phyloP scores from a whole-genome alignment of 1,140 invertebrate species.

The Hyphantria cunea region DNA sequence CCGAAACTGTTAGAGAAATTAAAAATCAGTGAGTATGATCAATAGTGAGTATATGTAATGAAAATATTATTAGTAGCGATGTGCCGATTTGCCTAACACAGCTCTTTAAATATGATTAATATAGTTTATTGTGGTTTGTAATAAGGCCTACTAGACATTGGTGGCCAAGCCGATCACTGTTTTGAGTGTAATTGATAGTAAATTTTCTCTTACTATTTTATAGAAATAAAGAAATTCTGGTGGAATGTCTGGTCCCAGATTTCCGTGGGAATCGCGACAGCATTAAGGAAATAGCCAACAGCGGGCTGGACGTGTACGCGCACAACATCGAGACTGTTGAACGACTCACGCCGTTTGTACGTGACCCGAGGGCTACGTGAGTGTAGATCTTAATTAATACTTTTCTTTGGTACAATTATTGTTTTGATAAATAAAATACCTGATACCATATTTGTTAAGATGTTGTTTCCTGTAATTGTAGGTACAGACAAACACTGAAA shows the following conservation, averaged over 20 bases:
- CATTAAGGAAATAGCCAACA: conserved; percentile 90
- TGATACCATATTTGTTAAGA: conserved; percentile 9
- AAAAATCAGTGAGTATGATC: conserved; percentile 83
- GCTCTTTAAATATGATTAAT: conserved; percentile 10
- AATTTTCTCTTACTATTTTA: conserved; percentile 35
- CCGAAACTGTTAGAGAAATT: conserved; percentile 92
- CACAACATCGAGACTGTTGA: conserved; percentile 99
- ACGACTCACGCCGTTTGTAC: conserved; percentile 92
- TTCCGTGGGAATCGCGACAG: conserved; percentile 92
- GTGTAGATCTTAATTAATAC: conserved; percentile 8
- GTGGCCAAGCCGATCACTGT: too few species aligned
- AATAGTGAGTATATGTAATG: not conserved
- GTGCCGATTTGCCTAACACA: too few species aligned
- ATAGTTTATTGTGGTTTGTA: too few species aligned
- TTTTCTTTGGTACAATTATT: not conserved
- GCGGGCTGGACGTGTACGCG: conserved; percentile 96
- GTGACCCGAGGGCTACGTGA: conserved; percentile 93
- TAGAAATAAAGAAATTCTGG: conserved; percentile 92
- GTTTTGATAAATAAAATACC: too few species aligned
- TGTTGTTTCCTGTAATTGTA: conserved; percentile 38
- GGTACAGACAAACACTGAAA: conserved; percentile 89
- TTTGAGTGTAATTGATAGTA: too few species aligned
- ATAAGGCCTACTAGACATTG: too few species aligned
- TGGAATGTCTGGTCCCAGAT: conserved; percentile 98
- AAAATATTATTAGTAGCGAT: not conserved